Evolutionary conservation across 2,888 invertebrate genomes (phyloP).

Genomic region (Drosophila cognata): DNA sequence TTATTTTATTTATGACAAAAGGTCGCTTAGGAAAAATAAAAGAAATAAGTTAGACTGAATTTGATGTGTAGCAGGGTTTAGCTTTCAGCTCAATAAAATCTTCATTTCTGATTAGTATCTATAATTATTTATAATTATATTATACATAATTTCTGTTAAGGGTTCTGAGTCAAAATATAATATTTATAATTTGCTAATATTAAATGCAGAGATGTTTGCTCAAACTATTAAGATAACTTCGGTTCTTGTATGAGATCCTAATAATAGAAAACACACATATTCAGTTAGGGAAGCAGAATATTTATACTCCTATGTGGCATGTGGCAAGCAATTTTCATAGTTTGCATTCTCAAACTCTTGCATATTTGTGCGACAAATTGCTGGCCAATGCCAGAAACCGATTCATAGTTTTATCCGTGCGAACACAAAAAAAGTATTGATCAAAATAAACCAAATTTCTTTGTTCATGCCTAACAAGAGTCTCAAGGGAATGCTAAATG

Average conservation of each 20-base stretch:
- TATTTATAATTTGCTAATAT: neutral
- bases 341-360: slow-evolving; percentile 20
- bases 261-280: neutral
- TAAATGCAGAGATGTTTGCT: neutral
- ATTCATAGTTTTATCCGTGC: slow-evolving; percentile 33
- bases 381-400: slow-evolving; percentile 45
- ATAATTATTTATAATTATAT: neutral
- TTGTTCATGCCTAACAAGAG: slow-evolving; percentile 51
- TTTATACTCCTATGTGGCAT: neutral
- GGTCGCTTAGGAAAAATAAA: neutral
- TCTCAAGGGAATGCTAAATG: slow-evolving; percentile 1
- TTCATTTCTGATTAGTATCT: neutral
- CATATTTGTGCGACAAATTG: slow-evolving; percentile 56
- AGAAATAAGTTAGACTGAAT: neutral
- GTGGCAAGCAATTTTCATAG: slow-evolving; percentile 21
- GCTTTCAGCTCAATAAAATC: neutral
- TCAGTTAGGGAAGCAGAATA: no score
- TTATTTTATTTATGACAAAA: neutral
- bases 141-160: neutral
- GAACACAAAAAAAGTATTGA: slow-evolving; percentile 25
- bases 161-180: neutral
- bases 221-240: neutral
- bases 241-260: neutral
- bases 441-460: slow-evolving; percentile 48
- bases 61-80: neutral